Evolutionary conservation across 2,113 vertebrate species (phyloP).

Genomic region (Anarrhichthys ocellatus): DNA sequence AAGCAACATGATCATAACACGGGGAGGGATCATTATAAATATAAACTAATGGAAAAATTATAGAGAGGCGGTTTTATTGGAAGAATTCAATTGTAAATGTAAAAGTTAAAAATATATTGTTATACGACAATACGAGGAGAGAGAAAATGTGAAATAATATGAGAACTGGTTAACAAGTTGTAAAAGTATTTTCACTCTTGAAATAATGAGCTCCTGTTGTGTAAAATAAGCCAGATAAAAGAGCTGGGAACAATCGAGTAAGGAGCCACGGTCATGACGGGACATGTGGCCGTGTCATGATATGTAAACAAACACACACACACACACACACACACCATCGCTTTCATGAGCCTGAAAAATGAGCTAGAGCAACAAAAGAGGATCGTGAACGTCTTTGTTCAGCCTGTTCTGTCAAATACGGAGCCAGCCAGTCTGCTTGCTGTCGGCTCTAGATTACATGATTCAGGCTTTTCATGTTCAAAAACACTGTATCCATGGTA

Average conservation of each 20-base stretch:
- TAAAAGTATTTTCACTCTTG: background rate
- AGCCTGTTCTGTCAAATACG: background rate
- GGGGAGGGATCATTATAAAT: background rate
- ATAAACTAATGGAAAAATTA: background rate
- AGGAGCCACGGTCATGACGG: constrained; percentile 7
- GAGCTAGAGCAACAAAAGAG: background rate
- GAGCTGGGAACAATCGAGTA: background rate
- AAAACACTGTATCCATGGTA: constrained; percentile 25
- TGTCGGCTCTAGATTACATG: background rate
- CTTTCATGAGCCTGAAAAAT: background rate
- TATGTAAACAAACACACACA: background rate
- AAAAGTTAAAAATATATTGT: too few relatives aligned
- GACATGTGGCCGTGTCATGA: constrained; percentile 15
- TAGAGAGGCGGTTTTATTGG: background rate
- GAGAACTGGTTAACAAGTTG: background rate
- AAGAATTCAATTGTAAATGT: background rate
- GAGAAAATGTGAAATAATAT: background rate
- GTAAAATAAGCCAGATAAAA: background rate
- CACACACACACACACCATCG: background rate
- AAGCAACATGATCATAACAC: background rate
- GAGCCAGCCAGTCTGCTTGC: constrained; percentile 1
- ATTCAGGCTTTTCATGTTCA: constrained; percentile 9
- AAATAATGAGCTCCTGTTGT: background rate
- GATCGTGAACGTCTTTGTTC: background rate
- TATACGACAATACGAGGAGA: background rate